A percentile compares a stretch with the other conserved stretches of the same genome.
phyloP scores from a whole-genome alignment of 2,888 invertebrate genomes.

The Thalpophila matura region DNA sequence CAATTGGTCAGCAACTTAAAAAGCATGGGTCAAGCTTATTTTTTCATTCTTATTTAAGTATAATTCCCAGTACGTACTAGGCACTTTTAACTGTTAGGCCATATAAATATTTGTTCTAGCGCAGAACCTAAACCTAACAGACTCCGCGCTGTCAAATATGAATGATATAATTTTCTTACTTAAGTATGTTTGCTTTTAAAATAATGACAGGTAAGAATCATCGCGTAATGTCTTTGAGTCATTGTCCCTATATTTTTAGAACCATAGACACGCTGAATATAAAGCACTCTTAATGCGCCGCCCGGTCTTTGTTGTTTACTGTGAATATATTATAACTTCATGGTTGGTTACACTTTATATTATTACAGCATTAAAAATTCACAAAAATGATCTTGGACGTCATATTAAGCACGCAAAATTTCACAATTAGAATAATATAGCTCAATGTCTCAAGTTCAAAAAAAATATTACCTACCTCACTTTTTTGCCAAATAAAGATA shows the following conservation, averaged over 20 bases:
- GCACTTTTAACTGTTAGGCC: no score
- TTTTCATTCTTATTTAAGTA: no score
- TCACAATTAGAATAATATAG: no score
- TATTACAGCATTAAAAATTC: background rate
- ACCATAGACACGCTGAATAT: slow-evolving; percentile 55
- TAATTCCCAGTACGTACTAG: no score
- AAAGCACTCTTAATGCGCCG: slow-evolving; percentile 61
- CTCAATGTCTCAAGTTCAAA: no score
- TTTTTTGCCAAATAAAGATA: no score
- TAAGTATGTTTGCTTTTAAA: slow-evolving; percentile 21
- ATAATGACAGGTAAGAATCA: slow-evolving; percentile 13
- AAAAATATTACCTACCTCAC: no score
- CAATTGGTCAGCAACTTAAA: no score
- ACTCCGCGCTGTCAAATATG: background rate
- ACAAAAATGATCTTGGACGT: slow-evolving; percentile 12
- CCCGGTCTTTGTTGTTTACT: slow-evolving; percentile 59
- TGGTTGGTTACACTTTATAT: slow-evolving; percentile 40
- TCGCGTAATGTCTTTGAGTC: slow-evolving; percentile 49
- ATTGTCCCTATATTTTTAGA: slow-evolving; percentile 56
- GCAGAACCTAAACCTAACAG: background rate
- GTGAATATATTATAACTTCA: slow-evolving; percentile 40
- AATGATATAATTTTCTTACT: slow-evolving; percentile 29
- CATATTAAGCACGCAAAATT: slow-evolving; percentile 12
- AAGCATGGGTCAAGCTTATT: no score
- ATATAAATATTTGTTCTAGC: no score